Evolutionary conservation across 2,888 invertebrate species (phyloP).

Genomic region (Harmothoe impar): DNA sequence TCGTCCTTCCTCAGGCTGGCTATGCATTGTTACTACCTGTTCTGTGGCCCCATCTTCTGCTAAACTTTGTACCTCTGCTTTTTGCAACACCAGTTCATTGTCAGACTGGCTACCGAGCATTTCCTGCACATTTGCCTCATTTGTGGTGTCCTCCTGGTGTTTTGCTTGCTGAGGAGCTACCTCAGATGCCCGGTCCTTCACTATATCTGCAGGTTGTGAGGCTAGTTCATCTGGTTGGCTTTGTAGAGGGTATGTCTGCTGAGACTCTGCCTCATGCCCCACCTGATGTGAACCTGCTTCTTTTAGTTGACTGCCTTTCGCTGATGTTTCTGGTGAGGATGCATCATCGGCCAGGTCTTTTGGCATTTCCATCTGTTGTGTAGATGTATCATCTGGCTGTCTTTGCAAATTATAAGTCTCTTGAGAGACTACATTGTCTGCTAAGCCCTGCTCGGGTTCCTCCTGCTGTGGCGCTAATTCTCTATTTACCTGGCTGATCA

Average conservation of each 20-base stretch:
- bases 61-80: too few relatives aligned
- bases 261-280: not conserved
- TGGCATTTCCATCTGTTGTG: not conserved
- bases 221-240: too few relatives aligned
- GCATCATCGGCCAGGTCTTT: not conserved
- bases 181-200: not conserved
- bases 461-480: not conserved
- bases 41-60: too few relatives aligned
- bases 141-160: too few relatives aligned
- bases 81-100: too few relatives aligned
- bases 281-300: not conserved
- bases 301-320: not conserved
- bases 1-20: too few relatives aligned
- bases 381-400: not conserved
- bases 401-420: not conserved
- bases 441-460: not conserved
- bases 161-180: not conserved
- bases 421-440: not conserved
- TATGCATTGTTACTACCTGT: too few relatives aligned
- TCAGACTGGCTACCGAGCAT: too few relatives aligned
- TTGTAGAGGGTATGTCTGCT: not conserved
- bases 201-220: not conserved
- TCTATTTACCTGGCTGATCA: too few relatives aligned
- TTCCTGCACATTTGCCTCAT: too few relatives aligned
- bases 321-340: not conserved